A percentile compares a stretch with the other conserved stretches of the same genome.
Conservation (phyloP, 2,113 vertebrate genomes). For the Heteronetta atricapilla region DNA sequence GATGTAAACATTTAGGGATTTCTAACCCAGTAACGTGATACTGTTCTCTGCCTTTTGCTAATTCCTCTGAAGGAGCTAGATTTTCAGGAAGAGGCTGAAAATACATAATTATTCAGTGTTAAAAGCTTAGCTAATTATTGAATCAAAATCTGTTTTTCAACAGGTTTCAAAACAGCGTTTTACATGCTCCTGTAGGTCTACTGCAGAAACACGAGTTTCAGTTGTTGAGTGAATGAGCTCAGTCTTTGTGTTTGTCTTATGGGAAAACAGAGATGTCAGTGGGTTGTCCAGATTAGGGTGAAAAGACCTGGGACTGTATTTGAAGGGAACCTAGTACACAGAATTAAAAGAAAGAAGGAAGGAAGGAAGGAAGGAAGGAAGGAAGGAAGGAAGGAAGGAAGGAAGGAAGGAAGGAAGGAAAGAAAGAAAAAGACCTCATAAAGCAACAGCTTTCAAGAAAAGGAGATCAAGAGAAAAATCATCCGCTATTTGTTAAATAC, state of each 20-base stretch:
- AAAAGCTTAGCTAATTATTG: neutral
- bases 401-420: too few relatives aligned
- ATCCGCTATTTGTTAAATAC: neutral
- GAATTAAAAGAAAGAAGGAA: neutral
- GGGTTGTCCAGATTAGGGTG: constrained; percentile 20
- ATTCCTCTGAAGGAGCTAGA: neutral
- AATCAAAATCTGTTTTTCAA: neutral
- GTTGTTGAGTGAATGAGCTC: neutral
- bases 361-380: neutral
- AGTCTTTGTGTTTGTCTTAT: neutral
- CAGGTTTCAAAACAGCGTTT: neutral
- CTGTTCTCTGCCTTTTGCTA: neutral
- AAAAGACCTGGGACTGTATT: neutral
- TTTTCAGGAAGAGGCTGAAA: constrained; percentile 1
- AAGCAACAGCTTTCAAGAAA: neutral
- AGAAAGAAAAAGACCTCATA: neutral
- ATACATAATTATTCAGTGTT: neutral
- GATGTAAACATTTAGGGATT: neutral
- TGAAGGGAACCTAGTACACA: neutral
- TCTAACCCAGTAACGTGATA: neutral
- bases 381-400: too few relatives aligned
- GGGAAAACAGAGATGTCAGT: neutral
- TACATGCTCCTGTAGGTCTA: neutral
- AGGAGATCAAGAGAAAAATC: neutral
- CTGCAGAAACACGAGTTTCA: neutral